Evolutionary conservation across 2,113 vertebrate genomes (phyloP).

Genomic region (Osmerus mordax): DNA sequence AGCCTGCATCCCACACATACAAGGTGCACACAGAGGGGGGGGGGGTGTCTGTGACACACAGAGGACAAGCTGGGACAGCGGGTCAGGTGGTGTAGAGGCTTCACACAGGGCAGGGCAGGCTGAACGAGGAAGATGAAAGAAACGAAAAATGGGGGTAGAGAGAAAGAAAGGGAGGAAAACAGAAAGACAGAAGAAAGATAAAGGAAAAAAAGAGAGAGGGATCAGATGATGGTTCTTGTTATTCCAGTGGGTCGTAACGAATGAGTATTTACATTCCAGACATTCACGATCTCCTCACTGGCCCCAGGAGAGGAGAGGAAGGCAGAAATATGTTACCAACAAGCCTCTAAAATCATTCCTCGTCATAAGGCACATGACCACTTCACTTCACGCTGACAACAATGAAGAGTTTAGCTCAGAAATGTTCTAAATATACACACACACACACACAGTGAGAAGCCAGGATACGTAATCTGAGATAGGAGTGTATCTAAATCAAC

Average conservation of each 20-base stretch:
- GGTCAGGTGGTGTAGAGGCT: constrained; percentile 48
- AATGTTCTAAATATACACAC: no score
- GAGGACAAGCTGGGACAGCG: constrained; percentile 38
- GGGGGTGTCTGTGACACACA: neutral
- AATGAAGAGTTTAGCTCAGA: no score
- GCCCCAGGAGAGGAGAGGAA: neutral
- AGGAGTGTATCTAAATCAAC: no score
- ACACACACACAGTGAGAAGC: no score
- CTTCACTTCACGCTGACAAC: no score
- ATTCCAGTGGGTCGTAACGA: constrained; percentile 3
- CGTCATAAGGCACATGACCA: no score
- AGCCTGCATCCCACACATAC: constrained; percentile 11
- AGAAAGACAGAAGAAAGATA: neutral
- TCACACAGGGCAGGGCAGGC: constrained; percentile 32
- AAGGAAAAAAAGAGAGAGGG: constrained; percentile 2
- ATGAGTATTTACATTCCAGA: constrained; percentile 18
- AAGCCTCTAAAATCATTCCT: no score
- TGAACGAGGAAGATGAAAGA: constrained; percentile 24
- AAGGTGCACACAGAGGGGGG: constrained; percentile 4
- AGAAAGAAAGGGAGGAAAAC: neutral
- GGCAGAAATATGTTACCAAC: no score
- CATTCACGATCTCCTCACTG: constrained; percentile 8
- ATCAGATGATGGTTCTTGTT: constrained; percentile 27
- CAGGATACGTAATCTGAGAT: no score
- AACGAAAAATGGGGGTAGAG: constrained; percentile 33